Base-by-base conservation (phyloP, 64 coral and sea anemone genomes). In the Orbicella faveolata region DNA sequence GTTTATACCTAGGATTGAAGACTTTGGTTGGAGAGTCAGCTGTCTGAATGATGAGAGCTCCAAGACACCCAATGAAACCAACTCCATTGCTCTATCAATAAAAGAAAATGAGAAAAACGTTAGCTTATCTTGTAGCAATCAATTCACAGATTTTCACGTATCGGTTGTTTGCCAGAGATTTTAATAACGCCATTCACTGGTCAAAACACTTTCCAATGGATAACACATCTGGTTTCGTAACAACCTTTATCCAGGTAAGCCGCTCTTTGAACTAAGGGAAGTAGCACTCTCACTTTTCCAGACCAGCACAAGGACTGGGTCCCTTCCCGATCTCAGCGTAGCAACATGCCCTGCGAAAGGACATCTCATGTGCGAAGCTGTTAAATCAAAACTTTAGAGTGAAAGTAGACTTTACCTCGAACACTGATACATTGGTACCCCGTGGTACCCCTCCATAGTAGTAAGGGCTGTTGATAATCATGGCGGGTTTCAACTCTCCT, bases 391-490 rank as follows among this genome's bases (percentile, higher is more conserved):
- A 18, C 1, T 7, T 34, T 13, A 16, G 12, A 37, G 11, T 20
- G 13, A 57, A 16, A 51, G 30, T 57, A 2, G 37, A 44, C 64
- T 44, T 48, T 87, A 92, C 90, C 76, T 92, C 84, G 1, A 92
- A 75, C 30, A 33, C 52, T 20, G 90, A 79, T 9, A 86, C 70
- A 35, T 92, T 92, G 16, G 66, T 80, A 61, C 52, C 83, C 35
- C 2, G 33, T 25, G 93, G 93, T 18, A 94, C 59, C 37, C 93
- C 93, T 70, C 93, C 93, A 57, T 79, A 68, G 88, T 66, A 94
- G 33, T 90, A 80, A 0, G 93, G 93, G 53, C 81, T 90, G 61
- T 89, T 90, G 23, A 94, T 89, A 11, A 74, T 63, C 41, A 94
- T 73, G 6, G 66, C 15, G 36, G 30, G n/a, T 14, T 20, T 57